Conservation (phyloP, 2,797 vertebrate species). For the Steatocranus sp. region DNA sequence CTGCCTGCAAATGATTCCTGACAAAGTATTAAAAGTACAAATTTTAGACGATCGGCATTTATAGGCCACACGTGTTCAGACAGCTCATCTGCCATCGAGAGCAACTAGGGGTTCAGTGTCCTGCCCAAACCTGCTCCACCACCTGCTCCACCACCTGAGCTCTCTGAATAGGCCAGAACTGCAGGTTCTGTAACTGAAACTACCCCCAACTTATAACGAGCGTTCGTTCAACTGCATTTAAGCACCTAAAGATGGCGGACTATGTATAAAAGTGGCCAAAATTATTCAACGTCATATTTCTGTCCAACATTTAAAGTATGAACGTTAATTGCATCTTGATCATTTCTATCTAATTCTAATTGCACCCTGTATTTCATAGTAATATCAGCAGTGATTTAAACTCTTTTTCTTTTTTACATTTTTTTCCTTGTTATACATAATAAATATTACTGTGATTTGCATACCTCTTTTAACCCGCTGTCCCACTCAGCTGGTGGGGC, state of each 20-base stretch:
- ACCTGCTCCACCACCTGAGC: background rate
- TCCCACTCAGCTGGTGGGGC: slow-evolving; percentile 5
- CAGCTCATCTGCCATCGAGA: background rate
- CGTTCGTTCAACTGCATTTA: background rate
- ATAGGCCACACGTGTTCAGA: background rate
- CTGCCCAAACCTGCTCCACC: background rate
- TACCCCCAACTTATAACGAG: background rate
- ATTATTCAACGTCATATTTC: background rate
- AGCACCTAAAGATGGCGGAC: background rate
- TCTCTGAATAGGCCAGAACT: background rate
- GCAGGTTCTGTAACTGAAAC: background rate
- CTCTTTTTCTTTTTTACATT: background rate
- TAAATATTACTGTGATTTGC: background rate
- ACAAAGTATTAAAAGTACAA: background rate
- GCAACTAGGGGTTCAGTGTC: background rate
- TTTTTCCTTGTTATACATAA: background rate
- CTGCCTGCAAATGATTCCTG: background rate
- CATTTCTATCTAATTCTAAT: background rate
- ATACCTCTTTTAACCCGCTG: background rate
- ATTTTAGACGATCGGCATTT: background rate
- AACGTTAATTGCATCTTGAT: background rate
- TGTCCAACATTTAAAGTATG: background rate
- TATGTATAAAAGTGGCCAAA: background rate
- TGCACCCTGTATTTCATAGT: background rate
- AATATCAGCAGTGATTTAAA: background rate